phyloP scores from a whole-genome alignment of 1,140 invertebrate genomes.

The Heliconius melpomene region DNA sequence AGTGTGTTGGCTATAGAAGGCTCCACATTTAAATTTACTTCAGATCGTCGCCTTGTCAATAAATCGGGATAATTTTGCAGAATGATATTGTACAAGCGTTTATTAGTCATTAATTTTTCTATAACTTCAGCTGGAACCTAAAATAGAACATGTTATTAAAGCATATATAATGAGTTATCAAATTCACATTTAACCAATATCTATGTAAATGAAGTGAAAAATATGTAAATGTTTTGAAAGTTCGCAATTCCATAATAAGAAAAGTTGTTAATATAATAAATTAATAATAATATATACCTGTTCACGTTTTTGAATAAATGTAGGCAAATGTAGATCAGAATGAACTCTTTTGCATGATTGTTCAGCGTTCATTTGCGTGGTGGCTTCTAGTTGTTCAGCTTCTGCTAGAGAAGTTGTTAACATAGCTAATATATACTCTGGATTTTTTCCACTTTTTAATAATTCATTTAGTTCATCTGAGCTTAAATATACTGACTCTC shows the following conservation, averaged over 20 bases:
- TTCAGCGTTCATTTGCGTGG: slow-evolving; percentile 68
- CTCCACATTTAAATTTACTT: slow-evolving; percentile 55
- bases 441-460: slow-evolving; percentile 66
- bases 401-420: slow-evolving; percentile 64
- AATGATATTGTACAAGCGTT: slow-evolving; percentile 67
- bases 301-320: slow-evolving; percentile 70
- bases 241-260: neutral
- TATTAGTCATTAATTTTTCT: slow-evolving; percentile 70
- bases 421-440: slow-evolving; percentile 68
- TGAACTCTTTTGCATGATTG: slow-evolving; percentile 59
- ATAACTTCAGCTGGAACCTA: slow-evolving; percentile 73
- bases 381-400: slow-evolving; percentile 66
- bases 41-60: slow-evolving; percentile 55
- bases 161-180: neutral
- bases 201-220: neutral
- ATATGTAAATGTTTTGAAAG: neutral
- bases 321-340: slow-evolving; percentile 69
- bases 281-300: slow-evolving; percentile 47
- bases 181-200: neutral
- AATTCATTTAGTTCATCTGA: slow-evolving; percentile 64
- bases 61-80: slow-evolving; percentile 68
- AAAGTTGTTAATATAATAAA: neutral
- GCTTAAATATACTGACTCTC: slow-evolving; percentile 64
- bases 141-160: slow-evolving; percentile 25
- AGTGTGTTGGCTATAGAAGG: slow-evolving; percentile 29